phyloP scores from a whole-genome alignment of 1,140 invertebrate genomes.

The Macrosteles quadrilineatus region DNA sequence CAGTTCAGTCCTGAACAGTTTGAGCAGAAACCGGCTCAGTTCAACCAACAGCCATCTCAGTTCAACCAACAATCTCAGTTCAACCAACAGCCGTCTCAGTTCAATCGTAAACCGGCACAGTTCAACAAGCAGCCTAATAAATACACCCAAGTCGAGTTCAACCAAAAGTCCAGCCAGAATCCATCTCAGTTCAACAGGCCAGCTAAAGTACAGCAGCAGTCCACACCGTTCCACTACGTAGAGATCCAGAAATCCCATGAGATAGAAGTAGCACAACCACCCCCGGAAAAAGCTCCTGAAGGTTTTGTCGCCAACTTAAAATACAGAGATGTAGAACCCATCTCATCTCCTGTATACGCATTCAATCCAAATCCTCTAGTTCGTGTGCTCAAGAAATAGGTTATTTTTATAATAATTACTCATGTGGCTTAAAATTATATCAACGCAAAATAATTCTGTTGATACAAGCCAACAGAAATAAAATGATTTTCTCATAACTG shows the following conservation, averaged over 20 bases:
- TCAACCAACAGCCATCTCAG: too few species aligned
- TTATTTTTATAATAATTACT: too few species aligned
- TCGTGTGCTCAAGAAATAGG: constrained; percentile 32
- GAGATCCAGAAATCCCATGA: constrained; percentile 22
- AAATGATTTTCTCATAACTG: too few species aligned
- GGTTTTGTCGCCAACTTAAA: constrained; percentile 39
- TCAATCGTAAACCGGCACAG: neutral
- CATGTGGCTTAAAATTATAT: too few species aligned
- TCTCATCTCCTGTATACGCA: constrained; percentile 41
- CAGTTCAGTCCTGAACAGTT: neutral
- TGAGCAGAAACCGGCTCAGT: neutral
- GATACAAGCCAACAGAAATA: too few species aligned
- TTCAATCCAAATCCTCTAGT: constrained; percentile 37
- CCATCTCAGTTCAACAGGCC: constrained; percentile 12
- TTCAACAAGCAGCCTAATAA: neutral
- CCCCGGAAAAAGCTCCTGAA: constrained; percentile 1
- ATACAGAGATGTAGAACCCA: constrained; percentile 42
- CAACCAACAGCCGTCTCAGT: neutral
- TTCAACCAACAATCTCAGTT: too few species aligned
- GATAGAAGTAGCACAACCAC: constrained; percentile 26
- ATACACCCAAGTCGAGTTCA: neutral
- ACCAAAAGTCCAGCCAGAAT: constrained; percentile 1
- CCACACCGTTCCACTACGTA: constrained; percentile 9
- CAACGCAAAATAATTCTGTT: too few species aligned
- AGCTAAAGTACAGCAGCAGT: neutral